phyloP scores from a whole-genome alignment of 1,140 invertebrate species.

The Stegodyphus dumicola region DNA sequence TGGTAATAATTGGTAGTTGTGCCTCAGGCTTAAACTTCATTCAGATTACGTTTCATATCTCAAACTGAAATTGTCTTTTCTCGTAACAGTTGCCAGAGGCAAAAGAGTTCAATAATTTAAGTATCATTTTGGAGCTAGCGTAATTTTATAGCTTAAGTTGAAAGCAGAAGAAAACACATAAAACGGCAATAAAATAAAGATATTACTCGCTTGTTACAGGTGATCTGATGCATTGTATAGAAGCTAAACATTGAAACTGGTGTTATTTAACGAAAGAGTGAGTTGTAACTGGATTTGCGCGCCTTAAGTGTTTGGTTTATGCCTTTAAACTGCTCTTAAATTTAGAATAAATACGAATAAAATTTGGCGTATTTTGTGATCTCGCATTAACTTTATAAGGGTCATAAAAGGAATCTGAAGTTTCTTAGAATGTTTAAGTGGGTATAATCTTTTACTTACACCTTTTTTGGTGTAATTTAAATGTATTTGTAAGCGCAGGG shows the following conservation, averaged over 20 bases:
- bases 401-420: conserved; percentile 30
- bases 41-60: too few species aligned
- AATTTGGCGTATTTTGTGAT: conserved; percentile 9
- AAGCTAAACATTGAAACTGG: conserved; percentile 17
- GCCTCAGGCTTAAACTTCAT: too few species aligned
- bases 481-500: too few species aligned
- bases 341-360: conserved; percentile 32
- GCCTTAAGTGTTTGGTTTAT: conserved; percentile 43
- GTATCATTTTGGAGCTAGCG: conserved; percentile 4
- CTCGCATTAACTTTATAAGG: conserved; percentile 20
- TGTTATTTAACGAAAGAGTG: conserved; percentile 6
- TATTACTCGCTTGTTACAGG: conserved; percentile 34
- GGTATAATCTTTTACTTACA: too few species aligned
- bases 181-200: conserved; percentile 43
- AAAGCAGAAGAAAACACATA: conserved; percentile 19
- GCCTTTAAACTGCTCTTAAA: conserved; percentile 23
- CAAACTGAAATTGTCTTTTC: too few species aligned
- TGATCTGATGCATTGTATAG: conserved; percentile 23
- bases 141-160: conserved; percentile 25
- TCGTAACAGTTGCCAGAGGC: neutral
- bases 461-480: too few species aligned
- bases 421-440: neutral
- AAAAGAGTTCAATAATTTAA: conserved; percentile 8
- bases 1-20: too few species aligned
- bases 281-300: conserved; percentile 26